Conservation (phyloP, 1,140 invertebrate genomes). For the Caenorhabditis tropicalis region DNA sequence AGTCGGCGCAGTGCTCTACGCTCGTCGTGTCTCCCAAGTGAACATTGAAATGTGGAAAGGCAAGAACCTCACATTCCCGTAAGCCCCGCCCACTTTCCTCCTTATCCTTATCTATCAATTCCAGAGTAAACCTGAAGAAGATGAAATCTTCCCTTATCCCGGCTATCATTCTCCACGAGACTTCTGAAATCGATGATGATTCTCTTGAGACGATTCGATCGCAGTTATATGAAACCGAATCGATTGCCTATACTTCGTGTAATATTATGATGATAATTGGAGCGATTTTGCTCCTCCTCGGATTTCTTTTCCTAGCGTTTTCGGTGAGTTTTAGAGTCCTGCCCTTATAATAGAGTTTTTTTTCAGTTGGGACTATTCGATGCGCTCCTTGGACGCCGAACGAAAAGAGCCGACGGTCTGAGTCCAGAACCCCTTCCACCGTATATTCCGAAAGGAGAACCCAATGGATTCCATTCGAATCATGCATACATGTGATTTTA, state of each 20-base stretch:
- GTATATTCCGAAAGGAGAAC: conserved; percentile 31
- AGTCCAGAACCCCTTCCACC: conserved; percentile 5
- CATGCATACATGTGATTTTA: background rate
- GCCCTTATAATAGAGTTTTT: background rate
- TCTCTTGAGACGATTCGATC: background rate
- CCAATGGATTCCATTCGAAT: conserved; percentile 10
- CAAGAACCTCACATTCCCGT: conserved; percentile 51
- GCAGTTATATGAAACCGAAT: background rate
- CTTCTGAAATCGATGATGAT: conserved; percentile 46
- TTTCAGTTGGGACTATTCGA: conserved; percentile 8
- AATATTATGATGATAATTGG: conserved; percentile 35
- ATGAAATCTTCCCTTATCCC: conserved; percentile 52
- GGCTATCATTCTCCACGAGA: conserved; percentile 38
- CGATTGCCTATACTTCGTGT: conserved; percentile 14
- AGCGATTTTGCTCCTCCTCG: conserved; percentile 6
- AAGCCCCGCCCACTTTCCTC: background rate
- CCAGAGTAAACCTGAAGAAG: conserved; percentile 39
- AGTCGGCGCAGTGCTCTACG: conserved; percentile 51
- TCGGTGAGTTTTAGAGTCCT: background rate
- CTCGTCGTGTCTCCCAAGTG: conserved; percentile 52
- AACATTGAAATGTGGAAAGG: conserved; percentile 61
- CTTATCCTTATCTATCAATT: too few relatives aligned
- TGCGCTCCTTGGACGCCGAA: background rate
- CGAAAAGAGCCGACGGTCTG: background rate
- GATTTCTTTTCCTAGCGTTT: background rate